Evolutionary conservation across 2,888 invertebrate genomes (phyloP), one percentile per base, ranked within the genome.

Genomic region (Ichneumoninae sp.): DNA sequence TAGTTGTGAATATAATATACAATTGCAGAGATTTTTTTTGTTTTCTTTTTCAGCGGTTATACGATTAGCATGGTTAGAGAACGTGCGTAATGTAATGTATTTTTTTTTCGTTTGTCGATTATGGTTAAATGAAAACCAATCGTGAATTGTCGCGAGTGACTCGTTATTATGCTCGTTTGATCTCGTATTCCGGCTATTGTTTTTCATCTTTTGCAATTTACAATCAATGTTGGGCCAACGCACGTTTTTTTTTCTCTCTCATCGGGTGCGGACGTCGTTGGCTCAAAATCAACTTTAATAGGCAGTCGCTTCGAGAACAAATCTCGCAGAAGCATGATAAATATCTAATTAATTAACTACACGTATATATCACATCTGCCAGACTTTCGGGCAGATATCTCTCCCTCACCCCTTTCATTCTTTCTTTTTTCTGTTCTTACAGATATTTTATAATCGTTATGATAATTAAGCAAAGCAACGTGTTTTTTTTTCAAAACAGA

Each of bases 141-240:
- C 44, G 66, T 73, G 65, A 60, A 82, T 82, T 26, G 52, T 66
- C 68, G 33, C 63, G 69, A 73, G 52, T 77, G 65, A 66, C 73
- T 73, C 47, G 54, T 75, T 47, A 74, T 70, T 52, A 73, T 84
- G 22, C 65, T 70, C 40, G n/a, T 87, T 87, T 90, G 89, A 91
- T 91, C 88, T 85, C 77, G 87, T 89, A 78, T 84, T 89, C 89
- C 91, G 91, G 81, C 91, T 92, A 91, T 92, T 92, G 91, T 92
- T 30, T 63, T 47, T 60, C 57, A 44, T 22, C 54, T 79, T 57
- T 76, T 66, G 57, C 66, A 81, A 83, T 85, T 74, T 76, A 82
- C 77, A 88, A 87, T 83, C 87, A 83, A 87, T 86, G 87, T 76
- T 81, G 85, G 78, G 87, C 84, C 88, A 88, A 89, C 19, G 52